Base-by-base conservation (phyloP, 2,113 vertebrate species). In the Caloenas nicobarica region DNA sequence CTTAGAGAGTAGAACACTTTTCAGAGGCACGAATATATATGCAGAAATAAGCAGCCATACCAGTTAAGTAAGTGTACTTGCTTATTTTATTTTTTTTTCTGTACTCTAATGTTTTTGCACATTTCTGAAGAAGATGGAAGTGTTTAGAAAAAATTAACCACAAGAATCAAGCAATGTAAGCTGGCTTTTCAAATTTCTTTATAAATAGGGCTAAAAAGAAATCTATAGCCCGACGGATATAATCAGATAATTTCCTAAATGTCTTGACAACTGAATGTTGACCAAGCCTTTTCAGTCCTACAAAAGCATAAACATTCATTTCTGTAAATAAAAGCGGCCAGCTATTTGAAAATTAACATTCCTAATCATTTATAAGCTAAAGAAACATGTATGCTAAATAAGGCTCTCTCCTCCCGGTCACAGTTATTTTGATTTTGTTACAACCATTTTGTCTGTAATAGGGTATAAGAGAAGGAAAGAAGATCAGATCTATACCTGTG, bases 11-110 rank as follows among this genome's bases (percentile, higher is more conserved):
- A 48, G 15, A 91, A 68, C 17, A 71, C 33, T 76, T 50, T 91
- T 38, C 72, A 95, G 25, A 72, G 31, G 40, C 17, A 56, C 3
- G 7, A 93, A 92, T 19, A 40, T 56, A 48, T 48, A 73, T 7
- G 72, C 64, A 97, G 77, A 97, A 96, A 95, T 56, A 73, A 26
- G 61, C 29, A 78, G 26, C 51, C 48, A 70, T 17, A 60, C 13
- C 82, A 74, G 54, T 25, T 69, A 24, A 81, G 72, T 36, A 95
- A 92, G 65, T 22, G 4, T 10, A 60, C 19, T 61, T 16, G 21
- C 23, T 68, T 46, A 72, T 54, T 83, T 82, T 26, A 66, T 56
- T 85, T 91, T 77, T 96, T 18, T 44, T 46, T 46, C 44, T 72
- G 23, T 29, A 86, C 28, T 65, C 29, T 65, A 72, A 82, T 13